Evolutionary conservation across 23 tunicate species (phyloP).

Genomic region (Diplosoma virens): DNA sequence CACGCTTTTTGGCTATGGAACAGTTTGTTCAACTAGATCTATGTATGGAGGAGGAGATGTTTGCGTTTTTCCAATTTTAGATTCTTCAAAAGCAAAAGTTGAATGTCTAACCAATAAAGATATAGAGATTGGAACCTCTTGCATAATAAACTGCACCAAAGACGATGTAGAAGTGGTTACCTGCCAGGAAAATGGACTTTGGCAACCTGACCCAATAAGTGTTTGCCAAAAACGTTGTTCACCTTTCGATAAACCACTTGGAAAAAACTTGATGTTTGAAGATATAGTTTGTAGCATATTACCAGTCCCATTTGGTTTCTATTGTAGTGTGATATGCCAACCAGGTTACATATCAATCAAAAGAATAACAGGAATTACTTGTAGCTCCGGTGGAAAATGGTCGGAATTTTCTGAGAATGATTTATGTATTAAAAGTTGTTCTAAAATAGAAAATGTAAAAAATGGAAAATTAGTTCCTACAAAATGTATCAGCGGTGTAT

Average conservation of each 20-base stretch:
- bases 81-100: not conserved
- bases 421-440: not conserved
- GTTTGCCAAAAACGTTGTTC: not conserved
- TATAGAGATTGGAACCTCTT: not conserved
- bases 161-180: not conserved
- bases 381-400: not conserved
- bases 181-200: not conserved
- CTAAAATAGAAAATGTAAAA: not conserved
- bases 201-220: not conserved
- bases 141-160: not conserved
- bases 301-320: not conserved
- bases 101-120: not conserved
- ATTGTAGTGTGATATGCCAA: not conserved
- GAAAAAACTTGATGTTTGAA: not conserved
- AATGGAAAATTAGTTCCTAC: not conserved
- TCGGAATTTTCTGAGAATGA: not conserved
- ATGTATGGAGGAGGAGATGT: not conserved
- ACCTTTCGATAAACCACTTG: not conserved
- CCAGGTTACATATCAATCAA: not conserved
- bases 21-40: conserved; percentile 50
- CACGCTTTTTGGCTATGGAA: conserved; percentile 17
- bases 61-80: not conserved
- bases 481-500: not conserved
- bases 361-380: not conserved
- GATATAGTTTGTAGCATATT: not conserved